phyloP scores from a whole-genome alignment of 2,888 invertebrate genomes.

The Eilema depressum region DNA sequence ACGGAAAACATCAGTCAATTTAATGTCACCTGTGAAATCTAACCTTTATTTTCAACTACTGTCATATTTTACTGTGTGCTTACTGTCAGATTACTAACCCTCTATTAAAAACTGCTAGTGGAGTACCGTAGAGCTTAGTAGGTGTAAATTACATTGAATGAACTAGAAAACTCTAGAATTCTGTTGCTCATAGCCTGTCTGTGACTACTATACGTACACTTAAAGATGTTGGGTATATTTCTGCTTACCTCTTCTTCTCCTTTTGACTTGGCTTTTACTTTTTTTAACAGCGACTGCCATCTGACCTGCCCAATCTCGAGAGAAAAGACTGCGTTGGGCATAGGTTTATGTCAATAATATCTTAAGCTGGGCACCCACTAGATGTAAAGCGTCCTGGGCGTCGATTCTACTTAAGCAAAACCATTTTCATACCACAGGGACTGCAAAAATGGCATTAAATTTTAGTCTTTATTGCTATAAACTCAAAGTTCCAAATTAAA shows the following conservation, averaged over 20 bases:
- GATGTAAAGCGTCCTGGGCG: too few species aligned
- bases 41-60: not conserved
- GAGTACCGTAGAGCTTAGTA: not conserved
- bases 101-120: slow-evolving; percentile 2
- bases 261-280: not conserved
- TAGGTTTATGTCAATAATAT: not conserved
- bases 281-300: not conserved
- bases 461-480: too few species aligned
- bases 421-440: too few species aligned
- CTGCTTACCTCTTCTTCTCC: not conserved
- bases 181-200: not conserved
- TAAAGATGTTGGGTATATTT: not conserved
- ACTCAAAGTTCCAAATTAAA: too few species aligned
- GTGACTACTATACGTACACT: not conserved
- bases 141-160: not conserved
- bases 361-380: not conserved
- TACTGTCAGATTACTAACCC: not conserved
- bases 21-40: too few species aligned
- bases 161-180: not conserved
- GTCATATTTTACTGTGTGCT: not conserved
- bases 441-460: too few species aligned
- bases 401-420: too few species aligned
- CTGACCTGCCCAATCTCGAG: not conserved
- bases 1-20: too few species aligned
- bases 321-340: not conserved